phyloP scores from a whole-genome alignment of 2,113 vertebrate genomes.

The Kryptolebias marmoratus region DNA sequence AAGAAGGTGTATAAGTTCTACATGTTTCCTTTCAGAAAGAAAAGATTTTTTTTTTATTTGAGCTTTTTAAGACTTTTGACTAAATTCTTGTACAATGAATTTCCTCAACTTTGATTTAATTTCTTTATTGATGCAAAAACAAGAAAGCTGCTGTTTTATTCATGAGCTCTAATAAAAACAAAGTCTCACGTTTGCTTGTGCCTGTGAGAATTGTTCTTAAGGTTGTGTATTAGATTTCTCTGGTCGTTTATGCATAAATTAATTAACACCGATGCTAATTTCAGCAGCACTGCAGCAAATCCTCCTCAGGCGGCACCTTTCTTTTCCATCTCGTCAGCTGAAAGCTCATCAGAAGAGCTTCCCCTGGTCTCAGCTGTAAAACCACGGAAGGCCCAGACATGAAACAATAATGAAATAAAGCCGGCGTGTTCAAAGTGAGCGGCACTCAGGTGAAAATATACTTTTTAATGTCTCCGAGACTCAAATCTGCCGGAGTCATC shows the following conservation, averaged over 20 bases:
- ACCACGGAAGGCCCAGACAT: constrained; percentile 21
- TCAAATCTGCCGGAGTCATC: constrained; percentile 22
- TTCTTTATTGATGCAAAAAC: background rate
- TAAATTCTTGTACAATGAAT: background rate
- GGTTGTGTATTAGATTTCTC: constrained; percentile 46
- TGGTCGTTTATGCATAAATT: constrained; percentile 61
- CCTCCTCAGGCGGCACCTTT: constrained; percentile 58
- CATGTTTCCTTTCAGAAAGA: constrained; percentile 12
- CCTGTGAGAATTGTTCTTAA: constrained; percentile 26
- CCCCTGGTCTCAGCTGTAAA: constrained; percentile 37
- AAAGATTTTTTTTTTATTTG: background rate
- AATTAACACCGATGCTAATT: constrained; percentile 67
- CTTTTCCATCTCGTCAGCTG: constrained; percentile 70
- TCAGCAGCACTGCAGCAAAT: constrained; percentile 60
- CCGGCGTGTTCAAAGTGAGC: constrained; percentile 40
- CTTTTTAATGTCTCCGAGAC: constrained; percentile 25
- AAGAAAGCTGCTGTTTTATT: constrained; percentile 26
- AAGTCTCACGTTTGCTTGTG: constrained; percentile 23
- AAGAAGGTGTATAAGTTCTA: background rate
- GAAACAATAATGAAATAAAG: constrained; percentile 41
- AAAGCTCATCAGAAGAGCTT: constrained; percentile 57
- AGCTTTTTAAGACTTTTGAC: constrained; percentile 3
- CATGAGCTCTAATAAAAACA: constrained; percentile 32
- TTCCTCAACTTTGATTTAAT: constrained; percentile 21
- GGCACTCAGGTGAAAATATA: constrained; percentile 41